Conservation (phyloP, 1,140 invertebrate genomes). For the Drosophila takahashii region DNA sequence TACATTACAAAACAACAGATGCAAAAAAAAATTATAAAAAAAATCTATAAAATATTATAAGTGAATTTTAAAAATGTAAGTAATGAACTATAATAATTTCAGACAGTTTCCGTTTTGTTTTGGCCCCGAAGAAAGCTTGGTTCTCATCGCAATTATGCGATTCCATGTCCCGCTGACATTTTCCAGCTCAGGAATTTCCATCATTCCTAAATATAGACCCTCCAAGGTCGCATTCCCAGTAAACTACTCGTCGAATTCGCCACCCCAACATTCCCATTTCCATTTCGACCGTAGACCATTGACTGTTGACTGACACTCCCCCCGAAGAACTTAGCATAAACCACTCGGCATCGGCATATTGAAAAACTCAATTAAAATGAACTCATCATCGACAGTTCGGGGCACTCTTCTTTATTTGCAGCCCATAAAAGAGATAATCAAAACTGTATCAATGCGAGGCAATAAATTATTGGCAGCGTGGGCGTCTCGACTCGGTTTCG, state of each 20-base stretch:
- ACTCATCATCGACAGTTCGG: constrained; percentile 51
- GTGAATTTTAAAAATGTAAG: too few relatives aligned
- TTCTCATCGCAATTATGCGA: not conserved
- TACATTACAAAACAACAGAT: too few relatives aligned
- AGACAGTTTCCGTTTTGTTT: not conserved
- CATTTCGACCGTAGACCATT: not conserved
- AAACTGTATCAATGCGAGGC: constrained; percentile 47
- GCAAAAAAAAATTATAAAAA: too few relatives aligned
- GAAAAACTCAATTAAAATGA: constrained; percentile 61
- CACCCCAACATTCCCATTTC: constrained; percentile 1
- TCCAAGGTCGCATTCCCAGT: constrained; percentile 29
- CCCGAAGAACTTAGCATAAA: constrained; percentile 8
- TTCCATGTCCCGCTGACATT: constrained; percentile 25
- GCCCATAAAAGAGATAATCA: constrained; percentile 43
- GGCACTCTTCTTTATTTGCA: constrained; percentile 13
- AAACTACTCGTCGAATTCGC: constrained; percentile 1
- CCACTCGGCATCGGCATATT: constrained; percentile 30
- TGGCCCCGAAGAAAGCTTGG: not conserved
- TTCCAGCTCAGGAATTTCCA: constrained; percentile 11
- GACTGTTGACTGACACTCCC: constrained; percentile 18
- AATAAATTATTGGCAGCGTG: constrained; percentile 46
- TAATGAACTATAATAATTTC: not conserved
- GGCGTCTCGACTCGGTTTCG: constrained; percentile 47
- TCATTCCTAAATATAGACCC: constrained; percentile 15
- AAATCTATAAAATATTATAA: too few relatives aligned